Base-by-base conservation (phyloP, 2,113 vertebrate genomes). In the Anoplopoma fimbria region DNA sequence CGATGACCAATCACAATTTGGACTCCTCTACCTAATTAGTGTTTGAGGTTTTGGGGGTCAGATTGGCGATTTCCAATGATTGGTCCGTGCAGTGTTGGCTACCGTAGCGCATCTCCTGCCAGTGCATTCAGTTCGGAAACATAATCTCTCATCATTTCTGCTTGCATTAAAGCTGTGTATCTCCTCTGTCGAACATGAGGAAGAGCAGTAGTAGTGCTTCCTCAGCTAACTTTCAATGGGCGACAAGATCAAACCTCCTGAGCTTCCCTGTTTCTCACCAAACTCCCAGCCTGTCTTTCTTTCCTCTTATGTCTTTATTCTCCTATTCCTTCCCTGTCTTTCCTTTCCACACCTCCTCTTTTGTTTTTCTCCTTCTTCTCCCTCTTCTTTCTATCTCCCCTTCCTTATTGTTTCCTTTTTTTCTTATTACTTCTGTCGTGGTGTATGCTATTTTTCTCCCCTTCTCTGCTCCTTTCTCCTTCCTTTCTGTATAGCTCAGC, bases 191-290 rank as follows among this genome's bases (percentile, higher is more conserved):
- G 31, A 14, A 36, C 68, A 36, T n/a, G 49, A n/a, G 27, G 29
- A 64, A 31, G 61, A 53, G 42, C 7, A 33, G 36, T 14, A 15
- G 70, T 23, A 1, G 17, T 31, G 38, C 42, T 70, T 60, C 53
- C 45, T 64, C 77, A 33, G 34, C 71, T 47, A 49, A 38, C 75
- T 36, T 71, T 70, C 65, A 17, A 31, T 47, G 33, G 29, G 25
- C 21, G 34, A 45, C n/a, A 8, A 23, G 29, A 72, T 82, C 8
- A 69, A 63, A 42, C 42, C 67, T 63, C 10, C 9, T 70, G 49
- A 23, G 21, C 21, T 1, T 14, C 9, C 9, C 5, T 23, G 1
- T 38, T 83, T 65, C 5, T 63, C 23, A 3, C 53, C 58, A 25
- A 65, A 72, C 25, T 25, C 61, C 9, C 27, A 21, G 23, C 10